Evolutionary conservation across 1,140 invertebrate species (phyloP), one percentile per base, ranked within the genome.

Genomic region (Neodiprion fabricii): DNA sequence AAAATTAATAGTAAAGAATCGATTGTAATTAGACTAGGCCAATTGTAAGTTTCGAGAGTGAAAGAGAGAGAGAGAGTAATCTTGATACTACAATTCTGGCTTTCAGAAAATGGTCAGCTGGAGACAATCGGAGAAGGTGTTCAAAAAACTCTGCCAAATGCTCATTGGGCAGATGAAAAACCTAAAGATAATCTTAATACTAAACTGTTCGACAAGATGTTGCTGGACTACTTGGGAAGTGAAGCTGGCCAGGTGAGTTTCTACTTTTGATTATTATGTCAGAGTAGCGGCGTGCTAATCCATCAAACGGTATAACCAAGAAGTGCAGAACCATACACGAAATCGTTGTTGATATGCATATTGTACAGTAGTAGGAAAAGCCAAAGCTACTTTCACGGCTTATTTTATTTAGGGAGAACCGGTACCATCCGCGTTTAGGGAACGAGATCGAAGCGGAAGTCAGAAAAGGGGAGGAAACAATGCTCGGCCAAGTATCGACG

Each of bases 111-210:
- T 53, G 85, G 84, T 8, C 86, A 87, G 23, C 71, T 84, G 7
- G 86, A 88, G 71, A 85, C 81, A 1, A 81, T 86, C 1, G 85
- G 84, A 1, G 83, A 84, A n/a, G 85, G 82, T 17, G 83, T 80
- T 23, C 85, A 85, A n/a, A 82, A 83, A 69, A 69, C 17, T 23
- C 23, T 8, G 11, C 67, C 67, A 21, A 69, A 69, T 47, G 67
- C 11, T 12, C 40, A 69, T 21, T 69, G 67, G 67, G 8, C 40
- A 21, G 67, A 69, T 69, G 17, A 23, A 21, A 69, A 69, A 23
- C 67, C 67, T 23, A 14, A 23, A 47, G 21, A 7, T 10, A 23
- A 11, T 47, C 69, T 85, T 1, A 83, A 83, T 47, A 81, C 83
- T 23, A 84, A 82, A 70, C 28, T 78, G 12, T 74, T 85, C 12